Evolutionary conservation across 2,797 vertebrate species (phyloP), one percentile per base, ranked within the genome.

Genomic region (Xiphophorus birchmanni): DNA sequence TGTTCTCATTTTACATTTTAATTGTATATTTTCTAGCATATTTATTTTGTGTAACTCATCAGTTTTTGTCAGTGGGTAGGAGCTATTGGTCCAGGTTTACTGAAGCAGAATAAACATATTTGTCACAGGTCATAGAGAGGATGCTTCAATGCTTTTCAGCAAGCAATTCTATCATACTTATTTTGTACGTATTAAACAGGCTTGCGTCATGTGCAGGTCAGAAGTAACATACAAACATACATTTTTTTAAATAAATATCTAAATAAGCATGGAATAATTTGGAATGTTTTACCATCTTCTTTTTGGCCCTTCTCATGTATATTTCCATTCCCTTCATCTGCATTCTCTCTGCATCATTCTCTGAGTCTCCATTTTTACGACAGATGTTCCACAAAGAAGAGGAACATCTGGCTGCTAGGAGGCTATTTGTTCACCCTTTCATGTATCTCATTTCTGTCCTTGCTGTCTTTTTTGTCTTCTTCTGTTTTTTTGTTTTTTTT

Each of bases 341-440:
- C 63, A 48, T 52, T 77, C 48, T 52, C 65, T 63, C 10, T 35
- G 8, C 78, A 18, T 75, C 50, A 83, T 48, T 26, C 44, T 44
- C 32, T 42, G 9, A 73, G 12, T 80, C 80, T 76, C 42, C 85
- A 69, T 78, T 77, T 74, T 80, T 75, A 65, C 60, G 76, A 86
- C 92, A 93, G 89, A 94, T 93, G 93, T 90, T 91, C 81, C 76
- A 82, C 71, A 84, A 71, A 80, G 74, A 72, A 58, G 58, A 80
- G 45, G 82, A 91, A 93, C 94, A 94, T 75, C 94, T 95, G 93
- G 89, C 82, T 83, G 88, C 91, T 87, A 82, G 75, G 63, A 78
- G 92, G 92, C 92, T 92, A 86, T 90, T 92, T 84, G 88, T 86
- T 86, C 86, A 81, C 80, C 47, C 87, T 79, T 80, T 87, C 48